Conservation (phyloP, 1,140 invertebrate genomes). For the Anastatus disparis region DNA sequence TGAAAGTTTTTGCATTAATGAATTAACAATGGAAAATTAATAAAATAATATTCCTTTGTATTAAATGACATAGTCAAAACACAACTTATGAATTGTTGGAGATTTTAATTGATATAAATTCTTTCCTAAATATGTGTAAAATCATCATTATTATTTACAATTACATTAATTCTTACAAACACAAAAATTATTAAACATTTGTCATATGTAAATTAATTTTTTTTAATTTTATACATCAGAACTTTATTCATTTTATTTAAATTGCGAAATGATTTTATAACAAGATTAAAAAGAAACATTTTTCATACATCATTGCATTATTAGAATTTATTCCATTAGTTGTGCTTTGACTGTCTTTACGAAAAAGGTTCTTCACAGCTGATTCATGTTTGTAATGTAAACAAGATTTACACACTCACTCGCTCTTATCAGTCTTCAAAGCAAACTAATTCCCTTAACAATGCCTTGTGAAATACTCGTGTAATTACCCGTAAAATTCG, state of each 20-base stretch:
- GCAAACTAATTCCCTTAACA: conserved; percentile 1
- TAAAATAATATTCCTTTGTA: conserved; percentile 19
- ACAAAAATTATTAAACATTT: too few relatives aligned
- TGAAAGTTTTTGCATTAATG: conserved; percentile 1
- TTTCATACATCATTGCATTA: background rate
- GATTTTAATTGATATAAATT: conserved; percentile 8
- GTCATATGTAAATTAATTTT: too few relatives aligned
- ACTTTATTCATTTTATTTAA: too few relatives aligned
- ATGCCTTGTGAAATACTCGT: background rate
- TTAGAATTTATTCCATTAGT: background rate
- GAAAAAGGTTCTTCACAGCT: background rate
- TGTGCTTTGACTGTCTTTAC: conserved; percentile 11
- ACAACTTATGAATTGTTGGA: conserved; percentile 11
- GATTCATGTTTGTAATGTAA: conserved; percentile 17
- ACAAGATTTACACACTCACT: background rate
- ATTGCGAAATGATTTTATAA: too few relatives aligned
- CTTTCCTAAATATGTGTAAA: background rate
- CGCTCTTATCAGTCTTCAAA: conserved; percentile 12
- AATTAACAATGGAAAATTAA: conserved; percentile 9
- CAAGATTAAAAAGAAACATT: too few relatives aligned
- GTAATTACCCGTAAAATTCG: background rate
- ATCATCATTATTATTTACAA: too few relatives aligned
- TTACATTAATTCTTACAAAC: too few relatives aligned
- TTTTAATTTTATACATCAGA: too few relatives aligned
- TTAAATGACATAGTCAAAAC: conserved; percentile 20